Percentiles rank a stretch among this genome's conserved stretches.
Conservation (phyloP, 2,113 vertebrate species). For the Tachysurus vachellii region DNA sequence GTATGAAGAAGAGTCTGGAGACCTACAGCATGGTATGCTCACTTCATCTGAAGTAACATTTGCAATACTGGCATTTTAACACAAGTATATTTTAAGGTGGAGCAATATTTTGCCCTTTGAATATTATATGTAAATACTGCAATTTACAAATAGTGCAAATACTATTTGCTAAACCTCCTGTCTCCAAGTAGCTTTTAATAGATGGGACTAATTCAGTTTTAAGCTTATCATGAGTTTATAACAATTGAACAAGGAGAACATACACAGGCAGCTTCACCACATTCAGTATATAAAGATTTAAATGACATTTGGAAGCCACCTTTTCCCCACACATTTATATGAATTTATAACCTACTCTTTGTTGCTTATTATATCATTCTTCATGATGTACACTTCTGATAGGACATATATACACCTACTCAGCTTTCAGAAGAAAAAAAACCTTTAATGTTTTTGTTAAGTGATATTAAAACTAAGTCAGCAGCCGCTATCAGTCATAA, state of each 20-base stretch:
- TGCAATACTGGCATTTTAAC: neutral
- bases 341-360: neutral
- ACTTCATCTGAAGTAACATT: neutral
- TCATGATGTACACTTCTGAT: neutral
- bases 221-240: neutral
- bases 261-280: too few relatives aligned
- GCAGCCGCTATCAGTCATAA: neutral
- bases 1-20: conserved; percentile 56
- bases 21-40: conserved; percentile 63
- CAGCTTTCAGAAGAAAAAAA: neutral
- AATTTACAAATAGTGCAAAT: neutral
- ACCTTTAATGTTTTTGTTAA: neutral
- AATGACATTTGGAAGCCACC: neutral
- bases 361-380: neutral
- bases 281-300: neutral
- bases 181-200: neutral
- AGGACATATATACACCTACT: neutral
- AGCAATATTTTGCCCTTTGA: neutral
- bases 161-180: neutral
- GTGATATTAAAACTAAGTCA: neutral
- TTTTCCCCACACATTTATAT: neutral
- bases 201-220: neutral
- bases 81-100: neutral
- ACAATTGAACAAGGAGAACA: neutral
- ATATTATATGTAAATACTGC: neutral